Evolutionary conservation across 2,797 vertebrate species (phyloP).

Genomic region (Morus bassanus): DNA sequence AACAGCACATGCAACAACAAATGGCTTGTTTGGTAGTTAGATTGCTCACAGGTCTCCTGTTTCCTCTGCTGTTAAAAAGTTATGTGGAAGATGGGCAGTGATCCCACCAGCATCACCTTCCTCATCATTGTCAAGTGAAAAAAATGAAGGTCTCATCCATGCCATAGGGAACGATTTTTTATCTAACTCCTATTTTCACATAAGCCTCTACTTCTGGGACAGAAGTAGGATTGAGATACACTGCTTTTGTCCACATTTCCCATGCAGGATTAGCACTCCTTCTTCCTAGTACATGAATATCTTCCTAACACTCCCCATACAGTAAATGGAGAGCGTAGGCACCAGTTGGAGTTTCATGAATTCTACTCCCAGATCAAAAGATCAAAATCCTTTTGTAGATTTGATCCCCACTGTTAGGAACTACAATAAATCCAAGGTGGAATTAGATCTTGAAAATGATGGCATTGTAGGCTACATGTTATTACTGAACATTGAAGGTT

Average conservation of each 20-base stretch:
- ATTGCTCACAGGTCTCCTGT: background rate
- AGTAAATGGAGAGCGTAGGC: background rate
- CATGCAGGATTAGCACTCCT: background rate
- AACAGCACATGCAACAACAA: background rate
- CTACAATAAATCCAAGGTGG: background rate
- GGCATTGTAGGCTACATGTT: background rate
- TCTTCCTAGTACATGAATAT: background rate
- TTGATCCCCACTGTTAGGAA: background rate
- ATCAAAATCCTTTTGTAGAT: background rate
- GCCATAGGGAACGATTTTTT: background rate
- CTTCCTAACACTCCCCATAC: background rate
- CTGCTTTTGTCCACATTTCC: background rate
- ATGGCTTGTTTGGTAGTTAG: background rate
- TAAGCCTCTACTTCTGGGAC: background rate
- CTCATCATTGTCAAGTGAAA: background rate
- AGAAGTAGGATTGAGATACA: background rate
- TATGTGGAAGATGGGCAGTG: background rate
- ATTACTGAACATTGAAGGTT: background rate
- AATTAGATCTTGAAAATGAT: background rate
- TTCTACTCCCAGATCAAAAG: background rate
- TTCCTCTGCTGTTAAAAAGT: background rate
- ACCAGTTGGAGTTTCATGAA: background rate
- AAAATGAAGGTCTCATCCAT: background rate
- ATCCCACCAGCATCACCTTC: background rate
- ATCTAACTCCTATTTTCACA: background rate